Base-by-base conservation (phyloP, 2,888 invertebrate species). In the Crossocerus cetratus region DNA sequence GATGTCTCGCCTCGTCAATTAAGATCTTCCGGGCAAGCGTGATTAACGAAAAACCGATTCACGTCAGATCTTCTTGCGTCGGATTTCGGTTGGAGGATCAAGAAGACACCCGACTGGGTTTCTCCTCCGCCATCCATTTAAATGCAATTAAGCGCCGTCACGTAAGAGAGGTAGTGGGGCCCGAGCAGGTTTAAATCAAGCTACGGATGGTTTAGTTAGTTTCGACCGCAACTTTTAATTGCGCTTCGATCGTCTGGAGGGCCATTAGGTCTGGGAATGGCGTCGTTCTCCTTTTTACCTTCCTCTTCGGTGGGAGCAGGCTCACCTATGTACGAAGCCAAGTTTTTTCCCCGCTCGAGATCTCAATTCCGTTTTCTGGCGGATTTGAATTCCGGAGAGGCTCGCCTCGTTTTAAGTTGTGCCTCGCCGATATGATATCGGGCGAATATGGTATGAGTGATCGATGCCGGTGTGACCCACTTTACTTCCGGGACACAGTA, bases 181-280 rank as follows among this genome's bases (percentile, higher is more conserved):
- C 79, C 72, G 76, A 82, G 74, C 84, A 82, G 84, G 85, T 87
- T 89, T 88, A 88, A 89, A 89, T 89, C 88, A 89, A 87, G 85
- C 84, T 83, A 84, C 80, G 80, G 76, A 76, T 82, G 82, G 83
- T 85, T 89, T 87, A 87, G 87, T 89, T 88, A 85, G 87, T 83
- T 82, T 80, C 83, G 80, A 84, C 86, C 87, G 83, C 88, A 89
- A 89, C 88, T 89, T 89, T 89, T 89, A 89, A 89, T 89, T 89
- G 89, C 88, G 83, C 86, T 82, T 81, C 83, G 82, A 76, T 83
- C 84, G 86, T 84, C 87, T 85, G 77, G 86, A 87, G 88, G 82
- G 84, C 84, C 87, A 87, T 89, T 88, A 86, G 82, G 82, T 84
- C 80, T 79, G 81, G 68, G 63, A 80, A 11, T 74, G 76, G 66